Percentiles rank a stretch among this genome's conserved stretches.
These are phyloP conservation scores for Muscicapa adusta DNA, from an alignment of 2,113 vertebrate genomes.

Conservation along the genomic window DNA sequence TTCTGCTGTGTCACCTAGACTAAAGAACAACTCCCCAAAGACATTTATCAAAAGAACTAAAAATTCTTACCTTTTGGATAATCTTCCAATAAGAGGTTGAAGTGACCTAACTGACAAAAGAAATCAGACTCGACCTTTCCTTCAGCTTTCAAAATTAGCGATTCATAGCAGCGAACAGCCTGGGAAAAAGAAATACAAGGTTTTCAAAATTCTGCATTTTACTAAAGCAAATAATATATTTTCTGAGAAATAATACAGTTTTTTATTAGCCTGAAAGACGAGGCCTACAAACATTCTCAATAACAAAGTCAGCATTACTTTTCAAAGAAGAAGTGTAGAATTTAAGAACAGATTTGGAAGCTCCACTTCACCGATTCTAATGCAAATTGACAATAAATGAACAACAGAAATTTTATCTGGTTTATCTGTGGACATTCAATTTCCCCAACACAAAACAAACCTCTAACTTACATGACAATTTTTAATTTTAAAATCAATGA, in stretches of 20 bases:
- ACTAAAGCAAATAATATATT: neutral
- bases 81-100: slow-evolving; percentile 98
- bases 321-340: neutral
- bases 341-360: neutral
- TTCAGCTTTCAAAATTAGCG: slow-evolving; percentile 96
- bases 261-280: neutral
- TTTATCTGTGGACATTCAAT: neutral
- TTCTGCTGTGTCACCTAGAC: neutral
- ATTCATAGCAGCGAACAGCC: slow-evolving; percentile 96
- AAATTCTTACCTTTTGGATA: slow-evolving; percentile 96
- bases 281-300: neutral
- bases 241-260: neutral
- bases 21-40: neutral
- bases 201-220: slow-evolving; percentile 33
- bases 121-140: slow-evolving; percentile 98
- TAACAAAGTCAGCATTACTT: neutral
- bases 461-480: neutral
- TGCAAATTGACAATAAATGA: neutral
- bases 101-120: slow-evolving; percentile 99
- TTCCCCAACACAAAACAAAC: neutral
- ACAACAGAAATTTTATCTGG: neutral
- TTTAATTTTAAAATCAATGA: neutral
- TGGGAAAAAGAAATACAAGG: slow-evolving; percentile 67
- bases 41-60: neutral
- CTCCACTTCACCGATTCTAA: neutral